Percentiles rank a stretch among this genome's conserved stretches.
Evolutionary conservation across 1,140 invertebrate species (phyloP).

Genomic region (Neuroterus valhalla): DNA sequence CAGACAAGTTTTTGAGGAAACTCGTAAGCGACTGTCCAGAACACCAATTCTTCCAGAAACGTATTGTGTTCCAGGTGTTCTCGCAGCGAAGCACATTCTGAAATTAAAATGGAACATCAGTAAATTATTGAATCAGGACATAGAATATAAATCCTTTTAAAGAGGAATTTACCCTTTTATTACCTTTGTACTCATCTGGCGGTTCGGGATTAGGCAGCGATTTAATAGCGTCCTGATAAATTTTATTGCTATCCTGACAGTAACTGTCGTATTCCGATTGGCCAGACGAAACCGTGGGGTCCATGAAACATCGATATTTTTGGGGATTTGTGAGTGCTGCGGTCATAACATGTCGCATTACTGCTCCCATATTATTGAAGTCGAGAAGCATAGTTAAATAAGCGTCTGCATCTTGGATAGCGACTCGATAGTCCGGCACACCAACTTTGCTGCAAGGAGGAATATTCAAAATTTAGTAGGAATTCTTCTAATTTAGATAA

Average conservation of each 20-base stretch:
- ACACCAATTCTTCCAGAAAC: conserved; percentile 96
- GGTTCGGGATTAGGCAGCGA: conserved; percentile 88
- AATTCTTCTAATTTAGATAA: neutral
- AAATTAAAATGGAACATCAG: conserved; percentile 52
- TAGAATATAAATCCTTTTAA: conserved; percentile 31
- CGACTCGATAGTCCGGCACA: conserved; percentile 74
- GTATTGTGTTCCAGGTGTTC: conserved; percentile 88
- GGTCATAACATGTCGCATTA: conserved; percentile 95
- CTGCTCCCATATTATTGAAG: conserved; percentile 94
- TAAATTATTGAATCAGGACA: conserved; percentile 42
- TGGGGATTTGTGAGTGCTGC: conserved; percentile 90
- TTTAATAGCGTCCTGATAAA: conserved; percentile 87
- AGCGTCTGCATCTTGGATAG: conserved; percentile 87
- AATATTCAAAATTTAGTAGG: conserved; percentile 1
- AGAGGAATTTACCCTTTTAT: conserved; percentile 27
- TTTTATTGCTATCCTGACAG: conserved; percentile 82
- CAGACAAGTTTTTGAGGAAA: conserved; percentile 98
- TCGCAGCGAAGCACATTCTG: conserved; percentile 87
- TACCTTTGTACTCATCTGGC: conserved; percentile 84
- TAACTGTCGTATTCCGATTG: conserved; percentile 82
- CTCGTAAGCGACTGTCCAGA: conserved; percentile 98
- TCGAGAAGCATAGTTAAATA: conserved; percentile 93
- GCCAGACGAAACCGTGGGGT: conserved; percentile 61
- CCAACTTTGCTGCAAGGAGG: conserved; percentile 63
- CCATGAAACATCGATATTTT: conserved; percentile 70